A percentile compares a stretch with the other conserved stretches of the same genome.
phyloP scores from a whole-genome alignment of 2,888 invertebrate genomes.

The Chymomyza caudatula region DNA sequence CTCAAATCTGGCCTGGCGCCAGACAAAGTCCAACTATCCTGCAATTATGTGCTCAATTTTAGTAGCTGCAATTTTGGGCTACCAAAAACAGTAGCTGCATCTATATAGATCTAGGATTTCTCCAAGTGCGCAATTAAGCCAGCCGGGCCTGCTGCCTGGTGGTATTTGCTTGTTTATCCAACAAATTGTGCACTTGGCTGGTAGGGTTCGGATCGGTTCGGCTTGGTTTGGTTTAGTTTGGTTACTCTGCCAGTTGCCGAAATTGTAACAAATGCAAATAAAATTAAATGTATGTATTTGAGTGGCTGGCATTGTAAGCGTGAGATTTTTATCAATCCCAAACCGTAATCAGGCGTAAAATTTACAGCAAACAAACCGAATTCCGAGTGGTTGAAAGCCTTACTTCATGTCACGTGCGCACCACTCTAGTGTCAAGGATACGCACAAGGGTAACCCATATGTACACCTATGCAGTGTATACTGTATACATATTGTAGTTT shows the following conservation, averaged over 20 bases:
- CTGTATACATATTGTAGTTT: slow-evolving; percentile 58
- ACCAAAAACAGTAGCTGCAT: slow-evolving; percentile 5
- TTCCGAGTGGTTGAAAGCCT: slow-evolving; percentile 65
- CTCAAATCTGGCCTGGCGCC: slow-evolving; percentile 51
- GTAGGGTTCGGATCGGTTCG: no score
- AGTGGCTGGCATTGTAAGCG: slow-evolving; percentile 36
- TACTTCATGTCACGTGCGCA: slow-evolving; percentile 56
- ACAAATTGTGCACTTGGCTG: slow-evolving; percentile 49
- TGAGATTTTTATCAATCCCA: slow-evolving; percentile 69
- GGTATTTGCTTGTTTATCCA: slow-evolving; percentile 5
- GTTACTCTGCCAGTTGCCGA: neutral
- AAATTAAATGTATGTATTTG: slow-evolving; percentile 11
- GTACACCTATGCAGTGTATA: no score
- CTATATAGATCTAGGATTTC: slow-evolving; percentile 15
- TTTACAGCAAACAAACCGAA: slow-evolving; percentile 57
- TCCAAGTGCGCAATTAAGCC: slow-evolving; percentile 51
- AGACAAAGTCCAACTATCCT: slow-evolving; percentile 39
- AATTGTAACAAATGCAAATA: slow-evolving; percentile 21
- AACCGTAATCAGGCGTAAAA: slow-evolving; percentile 67
- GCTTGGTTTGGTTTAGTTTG: no score
- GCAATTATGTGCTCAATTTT: slow-evolving; percentile 61
- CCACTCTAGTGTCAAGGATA: slow-evolving; percentile 65
- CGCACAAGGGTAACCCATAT: slow-evolving; percentile 5
- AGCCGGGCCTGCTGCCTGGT: slow-evolving; percentile 41
- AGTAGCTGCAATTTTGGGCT: slow-evolving; percentile 30